These are phyloP conservation scores for Cerastoderma edule DNA, from an alignment of 2,888 invertebrate species.

Conservation along the genomic window DNA sequence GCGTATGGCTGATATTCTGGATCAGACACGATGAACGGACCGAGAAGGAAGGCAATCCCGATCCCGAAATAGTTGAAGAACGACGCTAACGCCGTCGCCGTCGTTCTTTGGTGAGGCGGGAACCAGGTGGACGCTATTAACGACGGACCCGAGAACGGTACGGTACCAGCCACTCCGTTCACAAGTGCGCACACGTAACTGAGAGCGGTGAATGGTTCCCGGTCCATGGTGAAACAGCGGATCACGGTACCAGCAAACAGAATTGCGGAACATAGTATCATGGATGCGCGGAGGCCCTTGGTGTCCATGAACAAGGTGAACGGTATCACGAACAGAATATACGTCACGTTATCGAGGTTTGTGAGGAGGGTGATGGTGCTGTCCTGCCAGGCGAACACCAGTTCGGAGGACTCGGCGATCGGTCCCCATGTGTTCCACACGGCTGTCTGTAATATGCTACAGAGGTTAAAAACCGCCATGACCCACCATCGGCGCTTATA, in stretches of 20 bases:
- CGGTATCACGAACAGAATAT: constrained; percentile 80
- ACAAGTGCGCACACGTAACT: constrained; percentile 22
- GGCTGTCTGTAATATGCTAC: constrained; percentile 35
- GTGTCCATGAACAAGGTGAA: constrained; percentile 81
- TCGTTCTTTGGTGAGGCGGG: constrained; percentile 25
- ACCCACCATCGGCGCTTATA: constrained; percentile 61
- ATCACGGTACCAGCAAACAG: constrained; percentile 25
- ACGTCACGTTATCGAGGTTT: constrained; percentile 82
- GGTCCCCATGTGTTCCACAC: constrained; percentile 84
- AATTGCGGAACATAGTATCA: constrained; percentile 16
- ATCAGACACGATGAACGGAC: constrained; percentile 25
- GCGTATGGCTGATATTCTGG: constrained; percentile 4
- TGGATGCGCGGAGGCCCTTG: constrained; percentile 58
- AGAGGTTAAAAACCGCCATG: constrained; percentile 46
- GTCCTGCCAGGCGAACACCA: constrained; percentile 80
- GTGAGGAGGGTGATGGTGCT: constrained; percentile 81
- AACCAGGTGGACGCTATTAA: constrained; percentile 25
- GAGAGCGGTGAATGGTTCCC: constrained; percentile 15
- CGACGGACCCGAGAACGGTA: constrained; percentile 26
- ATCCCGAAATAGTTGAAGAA: constrained; percentile 31
- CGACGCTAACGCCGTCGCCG: constrained; percentile 27
- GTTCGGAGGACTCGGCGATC: constrained; percentile 80
- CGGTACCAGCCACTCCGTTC: constrained; percentile 27
- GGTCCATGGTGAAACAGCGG: constrained; percentile 27
- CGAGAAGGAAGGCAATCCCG: constrained; percentile 19